A percentile compares a stretch with the other conserved stretches of the same genome.
These are phyloP conservation scores for Gisinianus flammeolus DNA, from an alignment of 2,888 invertebrate genomes.

Conservation along the genomic window DNA sequence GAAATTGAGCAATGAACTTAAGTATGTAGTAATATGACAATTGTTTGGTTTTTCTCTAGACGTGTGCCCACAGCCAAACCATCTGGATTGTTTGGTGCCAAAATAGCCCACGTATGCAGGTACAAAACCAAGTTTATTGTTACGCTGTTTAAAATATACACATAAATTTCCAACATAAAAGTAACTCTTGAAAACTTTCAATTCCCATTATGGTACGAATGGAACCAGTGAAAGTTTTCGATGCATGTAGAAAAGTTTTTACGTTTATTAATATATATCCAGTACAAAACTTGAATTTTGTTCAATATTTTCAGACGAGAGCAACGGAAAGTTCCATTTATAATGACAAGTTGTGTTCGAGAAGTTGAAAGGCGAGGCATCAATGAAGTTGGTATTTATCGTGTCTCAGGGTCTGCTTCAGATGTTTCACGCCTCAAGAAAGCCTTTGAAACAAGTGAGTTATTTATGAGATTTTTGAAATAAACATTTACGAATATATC, in stretches of 20 bases:
- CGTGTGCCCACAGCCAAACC: conserved; percentile 86
- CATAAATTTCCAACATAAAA: too few relatives aligned
- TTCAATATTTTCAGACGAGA: conserved; percentile 61
- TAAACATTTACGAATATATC: too few relatives aligned
- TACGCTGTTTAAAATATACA: too few relatives aligned
- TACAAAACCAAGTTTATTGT: too few relatives aligned
- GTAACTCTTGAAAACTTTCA: too few relatives aligned
- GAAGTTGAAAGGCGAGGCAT: conserved; percentile 92
- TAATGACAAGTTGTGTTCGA: conserved; percentile 87
- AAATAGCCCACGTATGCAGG: conserved; percentile 88
- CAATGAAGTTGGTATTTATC: conserved; percentile 89
- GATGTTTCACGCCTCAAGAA: conserved; percentile 88
- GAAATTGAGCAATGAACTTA: too few relatives aligned
- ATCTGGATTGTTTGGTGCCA: conserved; percentile 88
- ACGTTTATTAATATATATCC: too few relatives aligned
- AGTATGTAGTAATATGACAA: too few relatives aligned
- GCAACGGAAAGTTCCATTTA: conserved; percentile 72
- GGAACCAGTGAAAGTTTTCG: conserved; percentile 3
- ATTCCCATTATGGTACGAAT: neutral
- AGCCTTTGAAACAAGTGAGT: conserved; percentile 89
- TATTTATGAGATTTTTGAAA: too few relatives aligned
- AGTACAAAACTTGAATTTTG: neutral
- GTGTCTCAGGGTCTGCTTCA: conserved; percentile 91
- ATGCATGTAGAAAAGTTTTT: too few relatives aligned
- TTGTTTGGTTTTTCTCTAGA: conserved; percentile 64